These are phyloP conservation scores for Hybognathus amarus DNA, from an alignment of 2,797 vertebrate genomes.

Conservation along the genomic window DNA sequence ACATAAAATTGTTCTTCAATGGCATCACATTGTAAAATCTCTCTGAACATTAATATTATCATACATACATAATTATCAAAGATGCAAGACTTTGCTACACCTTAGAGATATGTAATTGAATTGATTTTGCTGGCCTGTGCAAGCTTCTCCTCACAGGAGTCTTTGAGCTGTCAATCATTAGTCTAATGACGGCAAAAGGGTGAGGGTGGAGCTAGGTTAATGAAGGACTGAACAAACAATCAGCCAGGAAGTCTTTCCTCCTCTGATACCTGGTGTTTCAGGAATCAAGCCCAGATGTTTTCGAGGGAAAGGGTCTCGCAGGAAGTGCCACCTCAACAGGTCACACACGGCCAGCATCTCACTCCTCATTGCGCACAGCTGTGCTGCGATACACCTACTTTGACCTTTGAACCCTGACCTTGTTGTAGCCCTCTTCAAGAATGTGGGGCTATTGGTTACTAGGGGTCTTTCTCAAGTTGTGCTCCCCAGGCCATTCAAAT, in stretches of 20 bases:
- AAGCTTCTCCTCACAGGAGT: constrained; percentile 1
- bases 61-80: neutral
- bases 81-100: neutral
- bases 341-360: constrained; percentile 68
- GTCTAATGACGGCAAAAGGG: constrained; percentile 65
- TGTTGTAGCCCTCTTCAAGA: constrained; percentile 70
- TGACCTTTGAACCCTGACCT: constrained; percentile 74
- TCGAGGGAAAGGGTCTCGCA: constrained; percentile 68
- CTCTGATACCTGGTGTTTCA: constrained; percentile 67
- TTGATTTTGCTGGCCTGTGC: neutral
- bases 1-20: neutral
- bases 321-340: constrained; percentile 70
- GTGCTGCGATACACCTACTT: constrained; percentile 67
- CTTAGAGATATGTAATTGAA: neutral
- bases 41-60: neutral
- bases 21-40: neutral
- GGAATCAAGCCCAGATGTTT: constrained; percentile 81
- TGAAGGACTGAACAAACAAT: constrained; percentile 81
- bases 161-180: constrained; percentile 74
- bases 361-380: constrained; percentile 80
- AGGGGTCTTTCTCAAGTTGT: constrained; percentile 72
- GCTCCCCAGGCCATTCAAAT: constrained; percentile 26
- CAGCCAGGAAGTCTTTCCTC: constrained; percentile 72
- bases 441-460: constrained; percentile 75
- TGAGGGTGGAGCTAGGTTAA: constrained; percentile 73